Evolutionary conservation across 2,797 vertebrate genomes (phyloP).

Genomic region (Graptemys geographica): DNA sequence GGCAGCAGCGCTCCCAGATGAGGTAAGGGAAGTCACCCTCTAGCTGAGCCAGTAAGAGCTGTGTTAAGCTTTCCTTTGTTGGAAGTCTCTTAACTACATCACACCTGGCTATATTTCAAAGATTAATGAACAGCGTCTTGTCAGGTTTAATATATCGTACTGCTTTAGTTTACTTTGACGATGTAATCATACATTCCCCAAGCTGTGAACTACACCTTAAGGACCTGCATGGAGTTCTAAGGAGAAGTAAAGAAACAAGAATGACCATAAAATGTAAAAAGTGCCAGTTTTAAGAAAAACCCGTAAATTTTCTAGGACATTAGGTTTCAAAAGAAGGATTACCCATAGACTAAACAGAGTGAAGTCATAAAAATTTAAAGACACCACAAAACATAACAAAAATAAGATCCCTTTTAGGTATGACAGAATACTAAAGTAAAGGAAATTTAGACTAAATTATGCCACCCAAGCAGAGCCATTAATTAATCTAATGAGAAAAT

Average conservation of each 20-base stretch:
- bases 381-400: constrained; percentile 83
- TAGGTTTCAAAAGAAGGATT: constrained; percentile 84
- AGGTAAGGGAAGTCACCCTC: constrained; percentile 72
- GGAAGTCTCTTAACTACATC: constrained; percentile 78
- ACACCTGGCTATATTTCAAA: constrained; percentile 82
- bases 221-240: constrained; percentile 77
- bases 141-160: constrained; percentile 80
- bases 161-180: constrained; percentile 73
- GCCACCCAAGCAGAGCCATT: constrained; percentile 84
- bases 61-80: constrained; percentile 67
- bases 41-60: constrained; percentile 37
- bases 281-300: constrained; percentile 82
- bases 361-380: constrained; percentile 86
- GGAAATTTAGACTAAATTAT: constrained; percentile 84
- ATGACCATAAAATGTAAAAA: constrained; percentile 69
- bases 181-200: constrained; percentile 82
- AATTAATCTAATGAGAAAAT: constrained; percentile 86
- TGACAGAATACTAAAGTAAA: constrained; percentile 83
- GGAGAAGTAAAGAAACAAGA: constrained; percentile 73
- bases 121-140: constrained; percentile 83
- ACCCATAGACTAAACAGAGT: constrained; percentile 86
- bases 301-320: constrained; percentile 85
- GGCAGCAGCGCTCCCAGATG: constrained; percentile 66
- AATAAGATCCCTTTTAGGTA: constrained; percentile 85
- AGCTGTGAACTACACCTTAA: constrained; percentile 80